Evolutionary conservation across 2,888 invertebrate species (phyloP), one percentile per base, ranked within the genome.

Genomic region (Drosophila paramelanica): DNA sequence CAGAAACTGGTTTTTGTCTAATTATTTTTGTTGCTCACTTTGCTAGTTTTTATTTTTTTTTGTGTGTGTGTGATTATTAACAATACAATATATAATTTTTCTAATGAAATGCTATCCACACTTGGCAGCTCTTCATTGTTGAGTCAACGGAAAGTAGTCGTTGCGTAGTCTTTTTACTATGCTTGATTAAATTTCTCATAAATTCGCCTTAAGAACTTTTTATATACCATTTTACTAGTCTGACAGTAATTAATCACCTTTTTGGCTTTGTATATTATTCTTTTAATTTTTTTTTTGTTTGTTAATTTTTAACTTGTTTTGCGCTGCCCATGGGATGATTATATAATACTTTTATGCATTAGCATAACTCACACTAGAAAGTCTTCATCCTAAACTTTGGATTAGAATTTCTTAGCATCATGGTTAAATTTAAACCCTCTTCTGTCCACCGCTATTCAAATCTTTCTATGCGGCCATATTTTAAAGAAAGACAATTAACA

Each of bases 1-100:
- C 60, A 58, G 60, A 87, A 85, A 85, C 88, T 69, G 81, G 83
- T 84, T 84, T 77, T 82, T 84, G 71, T 81, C 81, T 83, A 86
- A 82, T 82, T 85, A 84, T 82, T 88, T 80, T 69, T 76, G 67
- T 67, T 74, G 62, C 60, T 58, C 57, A 74, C 57, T 75, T 71
- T 56, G 76, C 76, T 75, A 75, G 61, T 13, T 55, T 61, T 67
- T 62, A 43, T 72, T 62, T 64, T 52, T 70, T 70, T 59, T 61
- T 42, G 60, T 68, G 51, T 17, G 17, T 38, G 60, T 62, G 55
- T 60, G 69, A 60, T 79, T 70, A 79, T 80, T 68, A 70, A 79
- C 70, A 67, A 71, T 55, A 67, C 20, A 57, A 71, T 61, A 66
- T 61, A 61, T 50, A 42, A 59, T 66, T 77, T 73, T 67, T 82